These are phyloP conservation scores for Drosophila obscura DNA, from an alignment of 1,140 invertebrate genomes.

Conservation along the genomic window DNA sequence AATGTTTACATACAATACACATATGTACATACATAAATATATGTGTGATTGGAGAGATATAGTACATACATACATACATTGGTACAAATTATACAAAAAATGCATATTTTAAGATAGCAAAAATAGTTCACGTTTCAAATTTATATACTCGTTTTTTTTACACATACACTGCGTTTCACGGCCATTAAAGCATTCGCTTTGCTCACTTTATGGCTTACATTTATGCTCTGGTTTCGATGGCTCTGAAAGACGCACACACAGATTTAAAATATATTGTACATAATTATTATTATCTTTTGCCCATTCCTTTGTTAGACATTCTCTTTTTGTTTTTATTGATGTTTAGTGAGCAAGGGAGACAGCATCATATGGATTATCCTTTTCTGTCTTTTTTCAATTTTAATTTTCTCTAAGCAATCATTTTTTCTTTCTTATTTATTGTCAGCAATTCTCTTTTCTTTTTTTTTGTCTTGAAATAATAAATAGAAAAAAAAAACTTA, in stretches of 20 bases:
- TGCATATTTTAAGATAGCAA: conserved; percentile 50
- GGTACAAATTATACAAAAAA: conserved; percentile 37
- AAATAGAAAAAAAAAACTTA: conserved; percentile 5
- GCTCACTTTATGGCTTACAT: neutral
- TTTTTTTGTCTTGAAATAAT: conserved; percentile 33
- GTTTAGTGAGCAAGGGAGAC: conserved; percentile 26
- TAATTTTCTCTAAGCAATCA: conserved; percentile 8
- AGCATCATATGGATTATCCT: conserved; percentile 6
- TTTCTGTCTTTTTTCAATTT: conserved; percentile 8
- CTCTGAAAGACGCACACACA: conserved; percentile 23
- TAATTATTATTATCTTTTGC: conserved; percentile 20
- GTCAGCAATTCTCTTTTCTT: conserved; percentile 67
- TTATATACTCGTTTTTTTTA: conserved; percentile 34
- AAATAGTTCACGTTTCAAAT: conserved; percentile 52
- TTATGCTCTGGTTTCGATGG: neutral
- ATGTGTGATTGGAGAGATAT: neutral
- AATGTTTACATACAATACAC: conserved; percentile 28
- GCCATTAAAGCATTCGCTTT: conserved; percentile 24
- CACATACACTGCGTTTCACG: conserved; percentile 19
- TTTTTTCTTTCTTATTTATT: conserved; percentile 53
- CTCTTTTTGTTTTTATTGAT: neutral
- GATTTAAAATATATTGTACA: neutral
- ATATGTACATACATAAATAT: neutral
- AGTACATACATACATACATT: conserved; percentile 23
- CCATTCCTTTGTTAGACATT: conserved; percentile 11